A percentile compares a stretch with the other conserved stretches of the same genome.
Conservation (phyloP, 1,140 invertebrate species). For the Mesaphorura yosii region DNA sequence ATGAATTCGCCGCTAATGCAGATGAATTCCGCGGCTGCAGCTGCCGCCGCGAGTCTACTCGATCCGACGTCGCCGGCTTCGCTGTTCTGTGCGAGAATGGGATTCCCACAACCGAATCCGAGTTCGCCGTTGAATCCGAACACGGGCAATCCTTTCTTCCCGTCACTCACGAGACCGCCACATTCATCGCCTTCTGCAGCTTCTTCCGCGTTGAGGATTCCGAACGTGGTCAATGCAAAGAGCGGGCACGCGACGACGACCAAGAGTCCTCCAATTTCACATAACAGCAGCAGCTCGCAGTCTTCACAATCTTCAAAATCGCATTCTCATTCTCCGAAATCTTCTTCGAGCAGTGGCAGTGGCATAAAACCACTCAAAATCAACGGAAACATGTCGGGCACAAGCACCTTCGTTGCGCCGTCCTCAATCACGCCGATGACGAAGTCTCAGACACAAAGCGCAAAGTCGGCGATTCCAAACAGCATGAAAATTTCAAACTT, state of each 20-base stretch:
- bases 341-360: neutral
- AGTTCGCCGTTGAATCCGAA: too few relatives aligned
- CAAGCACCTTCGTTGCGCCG: constrained; percentile 10
- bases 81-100: too few relatives aligned
- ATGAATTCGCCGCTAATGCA: too few relatives aligned
- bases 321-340: too few relatives aligned
- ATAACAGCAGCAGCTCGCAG: constrained; percentile 8
- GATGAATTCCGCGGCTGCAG: too few relatives aligned
- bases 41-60: too few relatives aligned
- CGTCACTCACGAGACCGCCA: too few relatives aligned
- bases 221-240: constrained; percentile 11
- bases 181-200: too few relatives aligned
- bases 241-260: neutral
- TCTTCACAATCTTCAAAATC: too few relatives aligned
- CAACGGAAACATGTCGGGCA: neutral
- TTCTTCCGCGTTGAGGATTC: constrained; percentile 15
- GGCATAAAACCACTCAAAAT: neutral
- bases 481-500: constrained; percentile 31
- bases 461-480: constrained; percentile 21
- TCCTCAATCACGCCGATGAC: constrained; percentile 7
- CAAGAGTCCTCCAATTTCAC: neutral
- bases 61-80: too few relatives aligned
- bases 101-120: too few relatives aligned
- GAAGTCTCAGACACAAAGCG: neutral
- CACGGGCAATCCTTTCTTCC: constrained; percentile 14